These are phyloP conservation scores for Nannospalax galili DNA, from an alignment of 2,113 vertebrate species.

Conservation along the genomic window DNA sequence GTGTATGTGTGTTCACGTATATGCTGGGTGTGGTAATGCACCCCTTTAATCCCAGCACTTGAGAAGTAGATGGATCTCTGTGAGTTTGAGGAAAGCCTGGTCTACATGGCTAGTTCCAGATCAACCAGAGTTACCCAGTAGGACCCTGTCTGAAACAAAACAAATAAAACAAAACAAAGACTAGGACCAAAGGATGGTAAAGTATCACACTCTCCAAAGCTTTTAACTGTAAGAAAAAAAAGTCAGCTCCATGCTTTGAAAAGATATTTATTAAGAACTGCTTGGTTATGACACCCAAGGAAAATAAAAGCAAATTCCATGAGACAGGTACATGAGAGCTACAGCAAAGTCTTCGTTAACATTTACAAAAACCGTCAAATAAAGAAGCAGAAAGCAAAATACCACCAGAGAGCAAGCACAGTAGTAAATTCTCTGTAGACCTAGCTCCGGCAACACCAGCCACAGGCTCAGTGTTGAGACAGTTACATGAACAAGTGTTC, in stretches of 20 bases:
- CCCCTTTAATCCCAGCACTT: no score
- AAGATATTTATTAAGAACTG: conserved; percentile 57
- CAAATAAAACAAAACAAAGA: no score
- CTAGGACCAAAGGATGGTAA: no score
- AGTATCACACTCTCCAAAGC: no score
- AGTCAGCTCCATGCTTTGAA: neutral
- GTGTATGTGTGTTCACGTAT: neutral
- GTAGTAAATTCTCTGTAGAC: neutral
- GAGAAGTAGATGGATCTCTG: no score
- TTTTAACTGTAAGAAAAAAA: no score
- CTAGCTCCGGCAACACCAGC: neutral
- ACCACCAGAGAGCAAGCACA: neutral
- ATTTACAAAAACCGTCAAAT: neutral
- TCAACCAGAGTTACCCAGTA: no score
- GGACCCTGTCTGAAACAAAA: no score
- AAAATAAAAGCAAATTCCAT: neutral
- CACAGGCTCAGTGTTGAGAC: neutral
- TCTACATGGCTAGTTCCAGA: no score
- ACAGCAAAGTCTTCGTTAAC: neutral
- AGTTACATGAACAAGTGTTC: neutral
- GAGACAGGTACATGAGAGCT: neutral
- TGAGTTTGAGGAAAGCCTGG: no score
- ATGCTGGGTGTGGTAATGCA: no score
- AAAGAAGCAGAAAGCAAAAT: conserved; percentile 2
- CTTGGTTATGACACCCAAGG: conserved; percentile 32